phyloP scores from a whole-genome alignment of 2,113 vertebrate genomes.

The Cervus canadensis region DNA sequence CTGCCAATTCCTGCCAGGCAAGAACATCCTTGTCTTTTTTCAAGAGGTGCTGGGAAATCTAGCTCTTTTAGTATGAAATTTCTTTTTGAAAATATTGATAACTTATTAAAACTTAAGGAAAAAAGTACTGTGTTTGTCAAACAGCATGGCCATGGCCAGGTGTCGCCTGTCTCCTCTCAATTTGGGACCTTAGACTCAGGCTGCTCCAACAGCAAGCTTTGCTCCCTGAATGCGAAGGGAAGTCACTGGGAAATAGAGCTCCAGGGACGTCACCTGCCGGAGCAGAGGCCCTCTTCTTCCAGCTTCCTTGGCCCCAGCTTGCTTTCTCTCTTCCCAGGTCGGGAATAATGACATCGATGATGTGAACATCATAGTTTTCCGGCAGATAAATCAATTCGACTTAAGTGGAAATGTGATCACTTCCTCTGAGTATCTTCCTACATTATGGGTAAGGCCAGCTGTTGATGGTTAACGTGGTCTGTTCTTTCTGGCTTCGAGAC shows the following conservation, averaged over 20 bases:
- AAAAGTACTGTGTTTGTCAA: not conserved
- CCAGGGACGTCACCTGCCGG: not conserved
- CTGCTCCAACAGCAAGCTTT: not conserved
- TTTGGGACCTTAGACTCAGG: not conserved
- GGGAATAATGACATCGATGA: constrained; percentile 92
- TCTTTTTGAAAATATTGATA: not conserved
- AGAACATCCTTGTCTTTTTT: not conserved
- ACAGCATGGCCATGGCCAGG: not conserved
- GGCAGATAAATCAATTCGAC: constrained; percentile 98
- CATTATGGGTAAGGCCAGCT: constrained; percentile 88
- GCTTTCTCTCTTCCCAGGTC: constrained; percentile 81
- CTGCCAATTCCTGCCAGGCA: not conserved
- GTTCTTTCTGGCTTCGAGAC: not conserved
- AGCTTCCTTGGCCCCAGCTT: not conserved
- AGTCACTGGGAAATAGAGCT: not conserved
- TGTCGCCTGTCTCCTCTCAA: rapidly evolving
- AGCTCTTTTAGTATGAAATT: not conserved
- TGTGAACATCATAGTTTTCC: constrained; percentile 95
- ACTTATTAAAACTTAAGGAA: not conserved
- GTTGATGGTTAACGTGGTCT: not conserved
- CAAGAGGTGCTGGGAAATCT: not conserved
- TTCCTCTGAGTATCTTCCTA: constrained; percentile 91
- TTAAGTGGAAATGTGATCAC: constrained; percentile 96
- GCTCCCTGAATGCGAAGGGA: no score
- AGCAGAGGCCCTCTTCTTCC: rapidly evolving